A percentile compares a stretch with the other conserved stretches of the same genome.
Evolutionary conservation across 2,797 vertebrate genomes (phyloP).

Genomic region (Podarcis siculus): DNA sequence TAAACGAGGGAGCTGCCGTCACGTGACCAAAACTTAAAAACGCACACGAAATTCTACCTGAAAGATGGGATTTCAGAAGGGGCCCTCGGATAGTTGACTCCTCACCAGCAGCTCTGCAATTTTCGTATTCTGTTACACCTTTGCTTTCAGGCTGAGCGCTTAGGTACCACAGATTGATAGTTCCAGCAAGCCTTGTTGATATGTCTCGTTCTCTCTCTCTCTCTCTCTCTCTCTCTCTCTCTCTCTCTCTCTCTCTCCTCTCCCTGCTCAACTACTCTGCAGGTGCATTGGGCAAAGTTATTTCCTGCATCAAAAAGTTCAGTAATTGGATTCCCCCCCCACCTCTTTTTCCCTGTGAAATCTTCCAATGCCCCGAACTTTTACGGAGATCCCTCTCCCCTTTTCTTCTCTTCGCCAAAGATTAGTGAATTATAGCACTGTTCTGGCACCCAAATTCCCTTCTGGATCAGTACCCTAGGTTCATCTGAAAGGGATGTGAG

Average conservation of each 20-base stretch:
- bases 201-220: constrained; percentile 11
- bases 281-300: constrained; percentile 78
- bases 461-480: neutral
- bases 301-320: constrained; percentile 76
- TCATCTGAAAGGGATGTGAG: constrained; percentile 36
- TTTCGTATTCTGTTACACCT: constrained; percentile 99
- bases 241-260: constrained; percentile 33
- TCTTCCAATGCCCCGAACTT: constrained; percentile 41
- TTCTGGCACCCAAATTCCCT: neutral
- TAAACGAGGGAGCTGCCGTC: constrained; percentile 78
- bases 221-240: too few relatives aligned
- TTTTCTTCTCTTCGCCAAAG: constrained; percentile 20
- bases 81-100: constrained; percentile 94
- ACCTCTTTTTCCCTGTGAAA: constrained; percentile 40
- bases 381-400: neutral
- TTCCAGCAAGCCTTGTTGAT: constrained; percentile 78
- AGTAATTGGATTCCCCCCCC: constrained; percentile 65
- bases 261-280: constrained; percentile 42
- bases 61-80: constrained; percentile 92
- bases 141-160: constrained; percentile 94
- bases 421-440: neutral
- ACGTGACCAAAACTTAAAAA: constrained; percentile 93
- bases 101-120: constrained; percentile 92
- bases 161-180: constrained; percentile 89
- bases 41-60: constrained; percentile 89